Evolutionary conservation across 2,797 vertebrate species (phyloP).

Genomic region (Carapus acus): DNA sequence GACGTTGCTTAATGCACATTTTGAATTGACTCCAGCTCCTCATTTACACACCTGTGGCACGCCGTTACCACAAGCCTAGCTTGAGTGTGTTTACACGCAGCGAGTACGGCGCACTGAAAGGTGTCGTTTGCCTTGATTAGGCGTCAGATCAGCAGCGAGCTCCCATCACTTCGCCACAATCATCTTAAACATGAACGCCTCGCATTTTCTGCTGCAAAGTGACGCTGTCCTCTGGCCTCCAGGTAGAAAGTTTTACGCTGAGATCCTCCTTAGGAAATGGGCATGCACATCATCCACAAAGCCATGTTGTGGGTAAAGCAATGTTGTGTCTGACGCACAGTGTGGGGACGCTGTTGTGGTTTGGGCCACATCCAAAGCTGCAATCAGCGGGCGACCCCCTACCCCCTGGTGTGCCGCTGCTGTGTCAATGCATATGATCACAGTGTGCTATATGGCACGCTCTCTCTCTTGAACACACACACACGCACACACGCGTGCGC

Average conservation of each 20-base stretch:
- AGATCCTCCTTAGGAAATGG: background rate
- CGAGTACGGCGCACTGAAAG: background rate
- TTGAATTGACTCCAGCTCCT: background rate
- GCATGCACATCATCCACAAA: too few species aligned
- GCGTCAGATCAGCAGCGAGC: background rate
- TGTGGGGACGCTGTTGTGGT: background rate
- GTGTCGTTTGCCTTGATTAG: background rate
- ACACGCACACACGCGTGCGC: too few species aligned
- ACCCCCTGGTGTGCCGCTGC: background rate
- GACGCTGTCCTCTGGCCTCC: background rate
- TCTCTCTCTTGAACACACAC: too few species aligned
- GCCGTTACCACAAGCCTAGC: background rate
- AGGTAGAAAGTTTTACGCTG: background rate
- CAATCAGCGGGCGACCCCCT: too few species aligned
- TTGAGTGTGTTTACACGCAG: background rate
- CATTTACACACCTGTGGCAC: background rate
- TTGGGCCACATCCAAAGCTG: background rate
- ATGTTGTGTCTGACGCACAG: background rate
- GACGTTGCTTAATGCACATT: background rate
- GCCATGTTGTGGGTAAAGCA: background rate
- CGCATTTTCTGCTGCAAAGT: background rate
- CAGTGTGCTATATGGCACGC: background rate
- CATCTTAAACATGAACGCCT: too few species aligned
- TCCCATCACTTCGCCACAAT: background rate
- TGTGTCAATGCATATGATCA: background rate